Conservation (phyloP, 2,113 vertebrate genomes). For the Pardalotus punctatus region DNA sequence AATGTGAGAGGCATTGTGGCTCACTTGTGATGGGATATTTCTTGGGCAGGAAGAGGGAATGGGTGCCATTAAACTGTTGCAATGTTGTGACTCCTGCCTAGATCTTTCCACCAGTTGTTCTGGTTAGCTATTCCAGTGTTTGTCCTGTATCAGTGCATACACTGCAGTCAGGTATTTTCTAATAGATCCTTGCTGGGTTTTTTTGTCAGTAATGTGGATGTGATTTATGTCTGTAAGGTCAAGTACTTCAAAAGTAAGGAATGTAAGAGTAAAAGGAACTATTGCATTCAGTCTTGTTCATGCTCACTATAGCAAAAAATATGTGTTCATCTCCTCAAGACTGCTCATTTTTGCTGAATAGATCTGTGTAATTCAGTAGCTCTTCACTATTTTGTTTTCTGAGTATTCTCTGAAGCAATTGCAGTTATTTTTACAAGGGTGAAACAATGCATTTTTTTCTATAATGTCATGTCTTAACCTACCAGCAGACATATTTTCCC, state of each 20-base stretch:
- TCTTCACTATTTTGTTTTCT: not conserved
- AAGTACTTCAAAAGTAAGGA: not conserved
- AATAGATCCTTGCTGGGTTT: not conserved
- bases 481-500: not conserved
- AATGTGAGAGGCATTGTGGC: not conserved
- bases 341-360: not conserved
- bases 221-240: not conserved
- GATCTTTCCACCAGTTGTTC: not conserved
- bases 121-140: not conserved
- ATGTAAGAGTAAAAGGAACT: not conserved
- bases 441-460: not conserved
- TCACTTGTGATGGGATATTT: not conserved
- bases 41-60: not conserved
- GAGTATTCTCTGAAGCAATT: not conserved
- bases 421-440: not conserved
- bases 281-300: not conserved
- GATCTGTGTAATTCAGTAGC: not conserved
- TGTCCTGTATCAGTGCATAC: not conserved
- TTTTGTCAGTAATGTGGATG: not conserved
- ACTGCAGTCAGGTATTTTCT: not conserved
- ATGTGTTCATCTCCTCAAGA: fast-evolving
- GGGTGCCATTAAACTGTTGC: not conserved
- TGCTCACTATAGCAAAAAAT: not conserved
- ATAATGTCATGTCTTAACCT: not conserved
- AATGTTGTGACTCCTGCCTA: not conserved